phyloP scores from a whole-genome alignment of 2,797 vertebrate species.

The Myiotriccus ornatus region DNA sequence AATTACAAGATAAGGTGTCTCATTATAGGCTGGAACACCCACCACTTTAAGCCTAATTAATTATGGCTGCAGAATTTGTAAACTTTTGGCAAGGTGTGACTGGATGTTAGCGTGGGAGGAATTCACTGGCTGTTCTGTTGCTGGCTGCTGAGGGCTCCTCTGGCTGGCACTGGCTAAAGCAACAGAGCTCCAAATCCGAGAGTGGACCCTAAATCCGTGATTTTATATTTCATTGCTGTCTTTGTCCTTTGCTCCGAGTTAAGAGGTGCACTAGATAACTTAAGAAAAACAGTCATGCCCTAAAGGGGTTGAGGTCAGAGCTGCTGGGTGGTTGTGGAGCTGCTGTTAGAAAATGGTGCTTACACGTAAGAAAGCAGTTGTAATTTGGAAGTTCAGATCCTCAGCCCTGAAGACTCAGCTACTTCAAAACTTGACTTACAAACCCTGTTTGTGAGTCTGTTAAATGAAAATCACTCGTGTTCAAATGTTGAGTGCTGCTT shows the following conservation, averaged over 20 bases:
- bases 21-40: not conserved
- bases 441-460: not conserved
- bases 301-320: not conserved
- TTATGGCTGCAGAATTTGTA: not conserved
- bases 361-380: not conserved
- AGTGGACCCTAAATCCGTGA: not conserved
- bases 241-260: not conserved
- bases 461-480: not conserved
- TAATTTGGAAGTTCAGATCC: not conserved
- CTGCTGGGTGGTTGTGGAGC: not conserved
- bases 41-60: not conserved
- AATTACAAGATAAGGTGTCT: not conserved
- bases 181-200: not conserved
- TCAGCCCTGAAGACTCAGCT: not conserved
- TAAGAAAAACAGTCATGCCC: not conserved
- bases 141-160: not conserved
- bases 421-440: slow-evolving; percentile 6
- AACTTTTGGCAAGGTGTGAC: not conserved
- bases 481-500: not conserved
- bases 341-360: not conserved
- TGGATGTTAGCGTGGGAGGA: not conserved
- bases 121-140: not conserved
- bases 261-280: not conserved
- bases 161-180: not conserved
- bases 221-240: not conserved